Evolutionary conservation across 2,113 vertebrate genomes (phyloP).

Genomic region (Apteryx mantelli): DNA sequence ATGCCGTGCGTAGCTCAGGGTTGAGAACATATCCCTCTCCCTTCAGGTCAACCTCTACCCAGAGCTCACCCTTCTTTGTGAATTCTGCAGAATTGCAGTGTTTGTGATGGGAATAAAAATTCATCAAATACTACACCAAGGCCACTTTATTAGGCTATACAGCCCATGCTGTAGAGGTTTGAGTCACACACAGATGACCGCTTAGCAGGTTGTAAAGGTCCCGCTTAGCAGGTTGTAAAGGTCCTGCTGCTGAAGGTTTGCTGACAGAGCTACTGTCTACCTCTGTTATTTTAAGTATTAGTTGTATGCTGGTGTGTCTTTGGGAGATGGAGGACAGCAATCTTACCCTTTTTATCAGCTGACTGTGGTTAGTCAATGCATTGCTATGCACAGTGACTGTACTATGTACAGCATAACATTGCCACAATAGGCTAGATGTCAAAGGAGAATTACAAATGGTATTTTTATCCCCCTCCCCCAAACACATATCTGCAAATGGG

Average conservation of each 20-base stretch:
- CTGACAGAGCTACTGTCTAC: conserved; percentile 20
- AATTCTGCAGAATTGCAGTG: neutral
- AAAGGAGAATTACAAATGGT: neutral
- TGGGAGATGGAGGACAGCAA: conserved; percentile 28
- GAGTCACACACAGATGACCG: neutral
- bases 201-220: neutral
- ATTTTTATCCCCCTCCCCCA: neutral
- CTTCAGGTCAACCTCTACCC: neutral
- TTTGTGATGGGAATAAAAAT: neutral
- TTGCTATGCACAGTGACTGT: conserved; percentile 32
- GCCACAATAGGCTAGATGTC: conserved; percentile 34
- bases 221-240: conserved; percentile 8
- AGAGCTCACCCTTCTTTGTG: neutral
- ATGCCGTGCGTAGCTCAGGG: neutral
- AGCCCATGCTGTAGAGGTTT: neutral
- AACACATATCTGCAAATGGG: neutral
- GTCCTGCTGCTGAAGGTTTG: conserved; percentile 16
- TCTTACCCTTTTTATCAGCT: neutral
- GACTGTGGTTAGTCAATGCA: neutral
- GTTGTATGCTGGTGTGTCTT: neutral
- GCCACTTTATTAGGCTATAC: neutral
- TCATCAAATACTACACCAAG: neutral
- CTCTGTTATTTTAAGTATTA: conserved; percentile 37
- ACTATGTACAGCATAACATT: conserved; percentile 12
- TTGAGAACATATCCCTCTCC: neutral